A percentile compares a stretch with the other conserved stretches of the same genome.
phyloP scores from a whole-genome alignment of 2,888 invertebrate genomes.

The Netelia virgata region DNA sequence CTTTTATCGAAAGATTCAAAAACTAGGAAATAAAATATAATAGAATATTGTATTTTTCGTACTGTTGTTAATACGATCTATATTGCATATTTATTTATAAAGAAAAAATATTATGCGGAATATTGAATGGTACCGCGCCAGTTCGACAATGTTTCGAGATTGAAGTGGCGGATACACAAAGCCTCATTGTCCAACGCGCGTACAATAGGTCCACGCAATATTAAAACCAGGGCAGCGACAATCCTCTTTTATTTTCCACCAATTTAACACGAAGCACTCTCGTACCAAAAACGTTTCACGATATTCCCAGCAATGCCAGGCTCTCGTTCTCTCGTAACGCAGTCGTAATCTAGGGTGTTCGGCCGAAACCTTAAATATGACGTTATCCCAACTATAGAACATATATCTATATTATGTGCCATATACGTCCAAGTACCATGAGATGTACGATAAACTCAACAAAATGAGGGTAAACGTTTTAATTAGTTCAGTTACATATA shows the following conservation, averaged over 20 bases:
- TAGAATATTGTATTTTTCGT: too few species aligned
- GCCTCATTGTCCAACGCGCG: too few species aligned
- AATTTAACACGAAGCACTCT: conserved; percentile 40
- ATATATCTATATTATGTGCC: background rate
- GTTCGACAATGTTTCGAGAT: too few species aligned
- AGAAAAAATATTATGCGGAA: too few species aligned
- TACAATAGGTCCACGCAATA: background rate
- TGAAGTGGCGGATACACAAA: too few species aligned
- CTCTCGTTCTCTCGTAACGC: conserved; percentile 10
- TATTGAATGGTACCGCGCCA: too few species aligned
- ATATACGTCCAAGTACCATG: background rate
- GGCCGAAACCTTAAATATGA: conserved; percentile 43
- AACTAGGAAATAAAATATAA: too few species aligned
- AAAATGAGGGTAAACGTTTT: conserved; percentile 40
- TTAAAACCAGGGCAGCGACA: background rate
- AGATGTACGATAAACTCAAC: conserved; percentile 12
- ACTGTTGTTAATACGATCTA: too few species aligned
- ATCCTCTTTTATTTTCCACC: conserved; percentile 33
- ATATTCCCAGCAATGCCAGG: background rate
- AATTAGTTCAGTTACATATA: conserved; percentile 23
- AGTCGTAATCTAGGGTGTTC: conserved; percentile 49
- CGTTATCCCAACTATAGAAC: background rate
- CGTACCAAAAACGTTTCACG: conserved; percentile 11
- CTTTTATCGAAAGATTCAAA: too few species aligned
- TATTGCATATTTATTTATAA: too few species aligned